phyloP scores from a whole-genome alignment of 2,797 vertebrate genomes.

The Halcyon smyrnensis region DNA sequence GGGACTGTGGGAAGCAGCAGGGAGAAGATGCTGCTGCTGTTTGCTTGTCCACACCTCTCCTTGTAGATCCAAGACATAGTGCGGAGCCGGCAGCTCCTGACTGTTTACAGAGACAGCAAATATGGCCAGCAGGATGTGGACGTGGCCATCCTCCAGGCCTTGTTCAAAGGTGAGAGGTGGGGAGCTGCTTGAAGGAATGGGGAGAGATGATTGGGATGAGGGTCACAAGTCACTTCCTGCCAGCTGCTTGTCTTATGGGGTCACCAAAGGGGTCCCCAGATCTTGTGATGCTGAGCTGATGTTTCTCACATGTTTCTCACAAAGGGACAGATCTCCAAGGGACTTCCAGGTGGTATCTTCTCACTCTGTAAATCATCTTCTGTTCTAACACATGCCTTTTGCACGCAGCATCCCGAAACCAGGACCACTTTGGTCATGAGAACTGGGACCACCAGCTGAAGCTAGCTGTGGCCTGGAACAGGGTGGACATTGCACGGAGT shows the following conservation, averaged over 20 bases:
- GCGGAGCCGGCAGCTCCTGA: slow-evolving; percentile 86
- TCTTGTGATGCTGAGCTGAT: background rate
- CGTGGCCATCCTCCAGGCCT: slow-evolving; percentile 92
- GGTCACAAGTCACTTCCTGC: background rate
- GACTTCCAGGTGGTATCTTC: background rate
- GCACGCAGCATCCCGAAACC: slow-evolving; percentile 84
- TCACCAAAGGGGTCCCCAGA: background rate
- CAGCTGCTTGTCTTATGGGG: background rate
- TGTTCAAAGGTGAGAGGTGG: slow-evolving; percentile 89
- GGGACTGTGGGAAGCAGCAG: background rate
- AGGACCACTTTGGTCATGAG: slow-evolving; percentile 78
- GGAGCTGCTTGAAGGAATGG: background rate
- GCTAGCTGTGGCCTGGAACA: slow-evolving; percentile 94
- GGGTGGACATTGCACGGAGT: slow-evolving; percentile 92
- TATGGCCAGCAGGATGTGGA: slow-evolving; percentile 89
- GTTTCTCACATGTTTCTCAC: rapidly evolving
- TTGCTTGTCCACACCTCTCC: background rate
- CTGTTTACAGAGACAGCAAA: slow-evolving; percentile 88
- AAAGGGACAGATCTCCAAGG: background rate
- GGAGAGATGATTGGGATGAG: background rate
- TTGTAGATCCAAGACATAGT: slow-evolving; percentile 94
- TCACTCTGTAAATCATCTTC: background rate
- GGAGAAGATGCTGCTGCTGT: background rate
- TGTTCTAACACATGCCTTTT: background rate
- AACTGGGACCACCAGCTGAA: slow-evolving; percentile 91